Evolutionary conservation across 2,888 invertebrate genomes (phyloP), one percentile per base, ranked within the genome.

Genomic region (Arctia plantaginis): DNA sequence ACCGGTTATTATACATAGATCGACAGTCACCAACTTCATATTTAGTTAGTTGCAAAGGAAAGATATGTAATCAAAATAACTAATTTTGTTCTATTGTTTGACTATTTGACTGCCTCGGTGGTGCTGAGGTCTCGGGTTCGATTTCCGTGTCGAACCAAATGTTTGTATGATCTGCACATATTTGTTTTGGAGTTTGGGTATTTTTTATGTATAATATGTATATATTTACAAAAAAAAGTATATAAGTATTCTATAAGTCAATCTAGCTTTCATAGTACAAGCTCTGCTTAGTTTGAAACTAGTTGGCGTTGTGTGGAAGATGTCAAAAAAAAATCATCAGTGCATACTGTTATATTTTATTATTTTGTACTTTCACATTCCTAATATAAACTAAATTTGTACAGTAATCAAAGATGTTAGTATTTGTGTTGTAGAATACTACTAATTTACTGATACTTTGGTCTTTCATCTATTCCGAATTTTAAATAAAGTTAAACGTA

Each of bases 1-100:
- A 76, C 59, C 64, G 47, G 81, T 75, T 80, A 78, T 76, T 68
- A 75, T 47, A 69, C 77, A 74, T 74, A 82, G 66, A 55, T 69
- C 30, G 62, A 74, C 35, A 76, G 76, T 64, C 30, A 23, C 30
- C 30, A 62, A 30, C 30, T 18, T 62, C 30, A 47, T 47, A 27
- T 47, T 67, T 67, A 67, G 47, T 1, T 62, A 30, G 30, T n/a
- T n/a, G 51, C 10, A 30, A 30, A 4, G 8, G 62, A n/a, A 55
- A 55, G 3, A 0, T 59, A 59, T 59, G 7, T 7, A 30, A 62
- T 62, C 6, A 27, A 62, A 62, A 30, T 4, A 35, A 62, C 8
- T 27, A 59, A 59, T 13, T 59, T 59, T 0, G 20, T 13, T 59
- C 2, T 59, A 15, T 59, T 15, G n/a, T n/a, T n/a, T n/a, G n/a